These are phyloP conservation scores for Mustela nigripes DNA, from an alignment of 2,113 vertebrate genomes.

Conservation along the genomic window DNA sequence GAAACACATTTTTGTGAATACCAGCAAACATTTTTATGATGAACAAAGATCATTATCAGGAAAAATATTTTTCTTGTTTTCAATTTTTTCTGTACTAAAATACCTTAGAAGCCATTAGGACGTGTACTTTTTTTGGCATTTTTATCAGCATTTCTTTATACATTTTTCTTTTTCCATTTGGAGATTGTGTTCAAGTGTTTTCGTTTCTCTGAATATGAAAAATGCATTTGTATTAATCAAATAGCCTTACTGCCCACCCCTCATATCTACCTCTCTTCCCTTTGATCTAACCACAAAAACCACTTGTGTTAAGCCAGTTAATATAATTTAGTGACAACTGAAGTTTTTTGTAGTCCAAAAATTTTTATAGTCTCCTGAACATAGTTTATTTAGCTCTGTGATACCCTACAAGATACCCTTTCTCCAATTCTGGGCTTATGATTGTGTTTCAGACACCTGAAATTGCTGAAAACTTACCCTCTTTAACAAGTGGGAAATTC, in stretches of 20 bases:
- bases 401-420: neutral
- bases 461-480: conserved; percentile 12
- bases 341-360: neutral
- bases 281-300: neutral
- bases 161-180: neutral
- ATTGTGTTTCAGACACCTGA: conserved; percentile 16
- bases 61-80: neutral
- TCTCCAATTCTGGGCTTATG: neutral
- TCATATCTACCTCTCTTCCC: neutral
- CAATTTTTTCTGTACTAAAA: neutral
- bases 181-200: neutral
- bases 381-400: neutral
- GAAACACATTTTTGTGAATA: conserved; percentile 12
- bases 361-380: neutral
- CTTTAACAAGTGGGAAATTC: neutral
- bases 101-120: neutral
- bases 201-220: neutral
- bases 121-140: neutral
- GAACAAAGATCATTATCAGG: conserved; percentile 3
- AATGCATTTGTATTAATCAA: neutral
- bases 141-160: conserved; percentile 40
- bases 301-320: neutral
- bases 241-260: neutral
- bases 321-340: neutral
- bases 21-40: conserved; percentile 32